Evolutionary conservation across 2,888 invertebrate species (phyloP), one percentile per base, ranked within the genome.

Genomic region (Scaptomyza tumidula): DNA sequence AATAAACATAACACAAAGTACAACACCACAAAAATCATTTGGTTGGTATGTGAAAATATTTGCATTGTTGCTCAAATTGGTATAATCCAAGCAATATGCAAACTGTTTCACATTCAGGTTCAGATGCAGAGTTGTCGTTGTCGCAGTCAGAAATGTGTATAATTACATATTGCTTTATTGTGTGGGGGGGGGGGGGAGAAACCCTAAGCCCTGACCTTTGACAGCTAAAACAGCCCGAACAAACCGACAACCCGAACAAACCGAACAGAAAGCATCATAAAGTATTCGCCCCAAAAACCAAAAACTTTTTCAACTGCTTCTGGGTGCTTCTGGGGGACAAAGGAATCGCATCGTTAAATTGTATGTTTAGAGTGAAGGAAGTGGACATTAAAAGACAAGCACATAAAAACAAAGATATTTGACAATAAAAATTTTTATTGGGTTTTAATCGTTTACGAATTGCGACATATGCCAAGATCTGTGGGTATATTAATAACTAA

Each of bases 361-460:
- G 19, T 45, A 60, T 44, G 49, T 56, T 56, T 49, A 49, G 65
- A 27, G 44, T 16, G 41, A 48, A 31, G 70, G 39, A 54, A 60
- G 29, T 50, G 35, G 11, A 33, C 60, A 49, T 55, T 60, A 68
- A 68, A 70, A n/a, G n/a, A 55, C 43, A 11, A 14, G 37, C 63
- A 39, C 71, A 71, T 55, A 75, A 75, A 71, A 60, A 24, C 16
- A 59, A 59, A 48, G 1, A 35, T 35, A 55, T 29, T 19, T 63
- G 52, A 58, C 62, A 50, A 62, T 46, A 14, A 35, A 61, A 55
- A 62, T 72, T 75, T 72, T 69, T 61, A 73, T 73, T 37, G 52
- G 19, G 27, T 64, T 71, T 73, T 76, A 73, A 73, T 63, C 72
- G 63, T 43, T 41, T 5, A 41, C 41, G 14, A 39, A 39, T 37